Base-by-base conservation (phyloP, 2,797 vertebrate genomes). In the Propithecus deckenii region DNA sequence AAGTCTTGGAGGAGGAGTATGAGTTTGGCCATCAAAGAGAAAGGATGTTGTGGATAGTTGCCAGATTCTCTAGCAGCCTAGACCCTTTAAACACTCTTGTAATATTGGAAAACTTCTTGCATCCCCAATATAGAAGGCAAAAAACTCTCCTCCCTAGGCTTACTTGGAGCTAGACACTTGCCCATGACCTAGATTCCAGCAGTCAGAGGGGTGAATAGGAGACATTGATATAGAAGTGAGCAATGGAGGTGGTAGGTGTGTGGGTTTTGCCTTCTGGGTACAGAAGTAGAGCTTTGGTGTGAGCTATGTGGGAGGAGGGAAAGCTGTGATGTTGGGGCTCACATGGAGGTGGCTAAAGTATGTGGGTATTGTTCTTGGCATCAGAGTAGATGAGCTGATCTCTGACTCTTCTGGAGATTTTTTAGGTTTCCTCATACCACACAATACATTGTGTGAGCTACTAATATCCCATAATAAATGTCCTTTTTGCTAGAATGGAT, bases 201-300 rank as follows among this genome's bases (percentile, higher is more conserved):
- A 88, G 32, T 80, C 57, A 88, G 5, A 80, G 41, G 4, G 28
- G 7, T 12, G 28, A 38, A 18, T n/a, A 81, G 30, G 86, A 78
- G 63, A 61, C 32, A 32, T 6, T 86, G 57, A 52, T 81, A 43
- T 7, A 61, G 52, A 94, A 57, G 28, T 86, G 50, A 96, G 25
- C 46, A 38, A 30, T n/a, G 17, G n/a, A 91, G 65, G 22, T 38
- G 35, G 46, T 17, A 57, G 52, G 23, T 32, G 15, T 88, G 12
- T 76, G 72, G 52, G 57, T 48, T 74, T 96, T 78, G 35, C 67
- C 90, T 93, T 88, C 72, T 88, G 35, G 67, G 80, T 65, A 85
- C 74, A 71, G 52, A 88, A 87, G 18, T n/a, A 43, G 61, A 78
- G 30, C n/a, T 94, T 80, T 96, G 50, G 38, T n/a, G 18, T 91